Percentiles rank a stretch among this genome's conserved stretches.
phyloP scores from a whole-genome alignment of 2,888 invertebrate species.

The Eugnorisma glareosa region DNA sequence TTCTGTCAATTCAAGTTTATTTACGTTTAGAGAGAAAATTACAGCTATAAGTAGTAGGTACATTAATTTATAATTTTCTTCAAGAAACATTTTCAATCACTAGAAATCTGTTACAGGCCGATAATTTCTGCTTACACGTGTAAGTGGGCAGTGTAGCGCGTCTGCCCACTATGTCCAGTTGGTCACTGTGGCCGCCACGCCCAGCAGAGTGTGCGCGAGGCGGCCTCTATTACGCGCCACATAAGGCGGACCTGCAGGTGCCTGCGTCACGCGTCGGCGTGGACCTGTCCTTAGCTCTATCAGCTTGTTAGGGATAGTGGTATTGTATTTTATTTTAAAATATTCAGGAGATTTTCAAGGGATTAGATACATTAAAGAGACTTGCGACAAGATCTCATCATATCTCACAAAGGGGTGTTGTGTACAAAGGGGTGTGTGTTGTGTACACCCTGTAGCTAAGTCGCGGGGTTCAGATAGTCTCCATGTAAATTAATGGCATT shows the following conservation, averaged over 20 bases:
- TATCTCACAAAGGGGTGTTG: background rate
- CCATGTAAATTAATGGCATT: background rate
- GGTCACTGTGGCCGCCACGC: constrained; percentile 23
- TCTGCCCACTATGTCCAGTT: constrained; percentile 3
- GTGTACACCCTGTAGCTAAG: too few species aligned
- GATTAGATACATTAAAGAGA: background rate
- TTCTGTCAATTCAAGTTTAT: background rate
- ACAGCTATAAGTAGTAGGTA: background rate
- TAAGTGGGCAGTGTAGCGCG: constrained; percentile 4
- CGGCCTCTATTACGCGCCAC: constrained; percentile 65
- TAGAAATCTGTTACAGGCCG: background rate
- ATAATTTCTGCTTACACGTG: background rate
- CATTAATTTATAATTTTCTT: background rate
- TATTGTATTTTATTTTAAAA: background rate
- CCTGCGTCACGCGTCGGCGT: background rate
- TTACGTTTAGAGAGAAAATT: background rate
- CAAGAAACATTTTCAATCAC: background rate
- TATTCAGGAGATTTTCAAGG: background rate
- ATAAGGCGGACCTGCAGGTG: constrained; percentile 44
- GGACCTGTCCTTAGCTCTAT: background rate
- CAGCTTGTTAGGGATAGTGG: background rate
- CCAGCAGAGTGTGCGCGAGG: constrained; percentile 47
- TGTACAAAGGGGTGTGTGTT: too few species aligned
- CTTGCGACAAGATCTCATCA: background rate
- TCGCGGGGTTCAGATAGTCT: too few species aligned